A percentile compares a stretch with the other conserved stretches of the same genome.
Conservation (phyloP, 1,140 invertebrate species). For the Microvelia longipes region DNA sequence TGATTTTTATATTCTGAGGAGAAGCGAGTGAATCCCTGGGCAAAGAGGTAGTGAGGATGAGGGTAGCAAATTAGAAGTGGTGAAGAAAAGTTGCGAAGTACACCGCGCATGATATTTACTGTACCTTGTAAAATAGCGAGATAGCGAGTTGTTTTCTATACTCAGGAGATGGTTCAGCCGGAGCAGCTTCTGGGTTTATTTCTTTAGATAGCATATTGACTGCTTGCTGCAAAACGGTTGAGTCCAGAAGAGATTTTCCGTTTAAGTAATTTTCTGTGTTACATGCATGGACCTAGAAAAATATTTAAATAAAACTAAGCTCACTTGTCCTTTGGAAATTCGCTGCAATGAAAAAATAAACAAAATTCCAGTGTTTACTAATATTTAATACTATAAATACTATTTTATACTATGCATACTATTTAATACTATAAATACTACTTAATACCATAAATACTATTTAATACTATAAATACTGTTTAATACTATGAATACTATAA, state of each 20-base stretch:
- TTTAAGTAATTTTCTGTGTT: constrained; percentile 47
- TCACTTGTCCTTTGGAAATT: constrained; percentile 26
- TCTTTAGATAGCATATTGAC: constrained; percentile 41
- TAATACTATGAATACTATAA: no score
- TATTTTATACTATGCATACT: no score
- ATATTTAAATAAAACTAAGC: constrained; percentile 20
- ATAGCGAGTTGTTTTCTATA: constrained; percentile 34
- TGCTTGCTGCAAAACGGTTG: constrained; percentile 37
- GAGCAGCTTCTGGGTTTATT: constrained; percentile 47
- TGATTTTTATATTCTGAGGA: no score
- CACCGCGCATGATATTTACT: no score
- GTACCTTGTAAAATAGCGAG: constrained; percentile 35
- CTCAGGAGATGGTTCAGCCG: constrained; percentile 42
- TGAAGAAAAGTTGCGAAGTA: no score
- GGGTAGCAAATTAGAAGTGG: no score
- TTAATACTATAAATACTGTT: no score
- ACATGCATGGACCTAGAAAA: constrained; percentile 40
- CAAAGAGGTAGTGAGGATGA: no score
- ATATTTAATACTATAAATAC: not conserved
- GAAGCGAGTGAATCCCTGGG: no score
- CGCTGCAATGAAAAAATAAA: not conserved
- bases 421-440: no score
- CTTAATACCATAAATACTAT: no score
- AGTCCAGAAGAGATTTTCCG: constrained; percentile 37
- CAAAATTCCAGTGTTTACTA: not conserved